Base-by-base conservation (phyloP, 2,797 vertebrate species). In the Etheostoma perlongum region DNA sequence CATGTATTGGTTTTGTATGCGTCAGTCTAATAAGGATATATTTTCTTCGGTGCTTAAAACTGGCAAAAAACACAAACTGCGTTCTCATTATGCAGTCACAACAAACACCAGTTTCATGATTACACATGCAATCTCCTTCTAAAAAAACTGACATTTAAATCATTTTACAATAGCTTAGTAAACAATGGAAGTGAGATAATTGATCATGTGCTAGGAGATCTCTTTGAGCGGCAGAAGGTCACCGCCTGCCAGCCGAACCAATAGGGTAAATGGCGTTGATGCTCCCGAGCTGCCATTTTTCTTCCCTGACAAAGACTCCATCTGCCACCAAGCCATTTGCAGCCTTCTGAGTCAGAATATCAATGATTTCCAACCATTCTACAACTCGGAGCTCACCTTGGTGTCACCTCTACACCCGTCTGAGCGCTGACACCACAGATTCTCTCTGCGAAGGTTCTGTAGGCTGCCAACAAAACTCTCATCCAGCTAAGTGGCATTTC, bases 251-350 rank as follows among this genome's bases (percentile, higher is more conserved):
- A 88, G 94, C 92, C 85, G 84, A 93, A 94, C 92, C 93, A 95
- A 93, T 94, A 92, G 94, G 90, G 94, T 91, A 94, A 96, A 93
- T 92, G 94, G 93, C 94, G 91, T 90, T 74, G 93, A 93, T 93
- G 93, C 89, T 95, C 94, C 94, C 89, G 91, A 95, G 93, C 95
- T 97, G 96, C 96, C 96, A 97, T 98, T 97, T 97, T 96, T 98
- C 97, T 97, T 97, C 92, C 93, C 95, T 96, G 97, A 98, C 97
- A 98, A 97, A 97, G 96, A 95, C 96, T 97, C 97, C 96, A 98
- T 98, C 96, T 98, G 97, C 96, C 96, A 96, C 95, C 64, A 87
- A 95, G 96, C 95, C 97, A 96, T 97, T 97, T 97, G 94, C 95
- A 96, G 96, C 93, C 94, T 95, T 94, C 13, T 6, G 93, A 97